phyloP scores from a whole-genome alignment of 2,888 invertebrate genomes.

The Reticulitermes lucifugus region DNA sequence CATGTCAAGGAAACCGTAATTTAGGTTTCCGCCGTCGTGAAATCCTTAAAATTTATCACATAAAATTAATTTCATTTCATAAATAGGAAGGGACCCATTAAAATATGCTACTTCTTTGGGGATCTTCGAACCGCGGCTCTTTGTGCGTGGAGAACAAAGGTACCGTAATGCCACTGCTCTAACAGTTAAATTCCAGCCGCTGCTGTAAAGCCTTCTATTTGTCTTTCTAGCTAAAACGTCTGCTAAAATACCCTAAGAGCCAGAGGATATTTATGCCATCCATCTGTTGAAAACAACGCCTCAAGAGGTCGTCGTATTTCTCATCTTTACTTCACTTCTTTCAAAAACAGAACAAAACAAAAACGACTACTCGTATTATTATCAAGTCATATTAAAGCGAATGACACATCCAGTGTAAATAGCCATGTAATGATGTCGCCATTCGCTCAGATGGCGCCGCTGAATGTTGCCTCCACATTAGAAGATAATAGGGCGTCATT shows the following conservation, averaged over 20 bases:
- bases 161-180: too few relatives aligned
- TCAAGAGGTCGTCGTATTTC: neutral
- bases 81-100: too few relatives aligned
- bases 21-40: too few relatives aligned
- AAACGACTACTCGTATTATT: neutral
- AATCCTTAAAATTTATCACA: too few relatives aligned
- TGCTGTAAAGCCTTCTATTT: neutral
- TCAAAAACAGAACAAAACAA: neutral
- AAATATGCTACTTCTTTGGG: too few relatives aligned
- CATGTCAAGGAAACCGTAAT: too few relatives aligned
- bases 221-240: neutral
- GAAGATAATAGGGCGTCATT: conserved; percentile 27
- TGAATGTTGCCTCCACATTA: conserved; percentile 6
- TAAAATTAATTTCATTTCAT: too few relatives aligned
- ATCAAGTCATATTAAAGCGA: conserved; percentile 23
- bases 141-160: too few relatives aligned
- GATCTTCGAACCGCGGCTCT: too few relatives aligned
- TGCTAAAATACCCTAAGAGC: neutral
- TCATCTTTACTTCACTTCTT: too few relatives aligned
- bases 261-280: neutral
- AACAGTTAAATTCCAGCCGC: neutral
- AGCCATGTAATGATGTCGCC: conserved; percentile 13
- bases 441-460: conserved; percentile 14
- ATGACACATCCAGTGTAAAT: conserved; percentile 12
- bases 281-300: neutral